These are phyloP conservation scores for Anolis apletophallus DNA, from an alignment of 2,797 vertebrate genomes.

Conservation along the genomic window DNA sequence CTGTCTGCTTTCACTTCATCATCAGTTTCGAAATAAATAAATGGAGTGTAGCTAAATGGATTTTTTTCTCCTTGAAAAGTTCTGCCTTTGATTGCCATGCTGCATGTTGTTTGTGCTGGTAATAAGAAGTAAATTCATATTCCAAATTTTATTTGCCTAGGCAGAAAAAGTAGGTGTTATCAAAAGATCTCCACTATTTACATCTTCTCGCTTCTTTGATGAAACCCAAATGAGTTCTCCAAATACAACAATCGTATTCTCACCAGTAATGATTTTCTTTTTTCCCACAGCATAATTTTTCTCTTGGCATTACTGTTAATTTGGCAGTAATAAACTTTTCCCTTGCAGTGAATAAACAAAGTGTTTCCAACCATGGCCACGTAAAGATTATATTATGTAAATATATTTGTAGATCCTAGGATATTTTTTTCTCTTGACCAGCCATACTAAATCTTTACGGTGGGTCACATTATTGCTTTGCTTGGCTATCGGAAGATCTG, in stretches of 20 bases:
- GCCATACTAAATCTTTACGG: not conserved
- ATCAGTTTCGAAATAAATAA: conserved; percentile 16
- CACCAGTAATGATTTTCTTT: not conserved
- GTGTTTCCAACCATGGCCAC: not conserved
- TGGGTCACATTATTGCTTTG: too few species aligned
- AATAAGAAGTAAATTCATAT: not conserved
- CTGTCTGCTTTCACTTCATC: conserved; percentile 6
- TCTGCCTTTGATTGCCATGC: conserved; percentile 1
- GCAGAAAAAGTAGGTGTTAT: conserved; percentile 3
- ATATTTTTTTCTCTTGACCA: not conserved
- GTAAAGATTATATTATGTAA: not conserved
- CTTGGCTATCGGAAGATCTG: too few species aligned
- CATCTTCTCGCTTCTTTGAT: not conserved
- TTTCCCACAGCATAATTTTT: not conserved
- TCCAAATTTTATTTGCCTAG: not conserved
- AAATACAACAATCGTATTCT: not conserved
- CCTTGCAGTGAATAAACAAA: not conserved
- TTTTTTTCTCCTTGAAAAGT: not conserved
- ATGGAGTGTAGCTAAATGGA: not conserved
- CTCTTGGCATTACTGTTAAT: not conserved
- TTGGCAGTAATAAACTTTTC: not conserved
- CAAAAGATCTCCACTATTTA: not conserved
- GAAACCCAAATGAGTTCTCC: not conserved
- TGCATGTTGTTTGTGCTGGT: not conserved
- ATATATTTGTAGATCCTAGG: not conserved